Evolutionary conservation across 2,113 vertebrate genomes (phyloP).

Genomic region (Apteryx mantelli): DNA sequence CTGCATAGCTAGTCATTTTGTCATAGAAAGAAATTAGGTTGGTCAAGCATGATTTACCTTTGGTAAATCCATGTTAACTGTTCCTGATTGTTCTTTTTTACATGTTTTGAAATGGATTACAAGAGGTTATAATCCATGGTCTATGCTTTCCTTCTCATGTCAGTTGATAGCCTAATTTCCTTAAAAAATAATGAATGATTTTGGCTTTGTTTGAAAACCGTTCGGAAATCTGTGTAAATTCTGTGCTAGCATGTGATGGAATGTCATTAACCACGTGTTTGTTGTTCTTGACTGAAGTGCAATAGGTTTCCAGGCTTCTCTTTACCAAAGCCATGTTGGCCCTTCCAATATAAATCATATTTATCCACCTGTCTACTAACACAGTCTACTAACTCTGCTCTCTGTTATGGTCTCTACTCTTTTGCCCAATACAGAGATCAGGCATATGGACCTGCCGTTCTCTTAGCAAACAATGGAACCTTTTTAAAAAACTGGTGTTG

Average conservation of each 20-base stretch:
- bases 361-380: background rate
- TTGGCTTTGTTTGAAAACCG: constrained; percentile 41
- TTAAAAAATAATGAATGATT: background rate
- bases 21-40: constrained; percentile 20
- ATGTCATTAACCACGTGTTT: background rate
- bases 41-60: background rate
- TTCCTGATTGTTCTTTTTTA: constrained; percentile 18
- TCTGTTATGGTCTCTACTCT: background rate
- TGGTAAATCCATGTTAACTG: constrained; percentile 31
- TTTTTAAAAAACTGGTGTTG: background rate
- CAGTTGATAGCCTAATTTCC: constrained; percentile 29
- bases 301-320: background rate
- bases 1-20: constrained; percentile 35
- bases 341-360: background rate
- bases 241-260: background rate
- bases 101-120: constrained; percentile 14
- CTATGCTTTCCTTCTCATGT: constrained; percentile 22
- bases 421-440: background rate
- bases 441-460: background rate
- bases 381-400: background rate
- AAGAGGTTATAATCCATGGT: background rate
- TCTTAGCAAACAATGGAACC: background rate
- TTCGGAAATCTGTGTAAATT: constrained; percentile 32
- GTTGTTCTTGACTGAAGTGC: background rate
- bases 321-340: background rate